phyloP scores from a whole-genome alignment of 2,113 vertebrate species.

The Aplodontia rufa region DNA sequence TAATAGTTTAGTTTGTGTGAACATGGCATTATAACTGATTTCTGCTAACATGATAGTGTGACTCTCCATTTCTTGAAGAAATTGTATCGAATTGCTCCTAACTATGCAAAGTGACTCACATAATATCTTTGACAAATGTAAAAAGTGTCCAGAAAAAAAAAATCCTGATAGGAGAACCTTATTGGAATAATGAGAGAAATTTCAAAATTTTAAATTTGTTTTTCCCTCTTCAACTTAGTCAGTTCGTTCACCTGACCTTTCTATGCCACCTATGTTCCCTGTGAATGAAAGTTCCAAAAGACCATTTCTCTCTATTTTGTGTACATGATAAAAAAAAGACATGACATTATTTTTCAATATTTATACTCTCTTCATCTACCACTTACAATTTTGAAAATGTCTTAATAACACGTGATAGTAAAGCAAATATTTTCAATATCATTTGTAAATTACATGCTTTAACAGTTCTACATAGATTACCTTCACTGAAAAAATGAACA shows the following conservation, averaged over 20 bases:
- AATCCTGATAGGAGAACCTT: neutral
- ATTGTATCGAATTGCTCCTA: neutral
- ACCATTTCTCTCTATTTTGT: neutral
- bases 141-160: neutral
- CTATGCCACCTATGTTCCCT: neutral
- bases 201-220: neutral
- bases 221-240: neutral
- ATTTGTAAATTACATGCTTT: conserved; percentile 22
- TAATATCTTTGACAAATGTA: neutral
- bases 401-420: neutral
- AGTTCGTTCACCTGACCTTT: neutral
- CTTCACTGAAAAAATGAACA: neutral
- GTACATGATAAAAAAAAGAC: neutral
- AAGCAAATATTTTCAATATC: neutral
- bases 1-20: neutral
- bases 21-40: neutral
- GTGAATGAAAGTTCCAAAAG: neutral
- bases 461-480: neutral
- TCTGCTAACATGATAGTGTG: neutral
- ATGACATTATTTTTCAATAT: neutral
- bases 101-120: neutral
- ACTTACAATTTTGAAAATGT: neutral
- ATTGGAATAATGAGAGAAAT: neutral
- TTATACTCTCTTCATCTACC: neutral
- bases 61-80: neutral